These are phyloP conservation scores for Clarias pachynema DNA, from an alignment of 2,797 vertebrate species.

Conservation along the genomic window DNA sequence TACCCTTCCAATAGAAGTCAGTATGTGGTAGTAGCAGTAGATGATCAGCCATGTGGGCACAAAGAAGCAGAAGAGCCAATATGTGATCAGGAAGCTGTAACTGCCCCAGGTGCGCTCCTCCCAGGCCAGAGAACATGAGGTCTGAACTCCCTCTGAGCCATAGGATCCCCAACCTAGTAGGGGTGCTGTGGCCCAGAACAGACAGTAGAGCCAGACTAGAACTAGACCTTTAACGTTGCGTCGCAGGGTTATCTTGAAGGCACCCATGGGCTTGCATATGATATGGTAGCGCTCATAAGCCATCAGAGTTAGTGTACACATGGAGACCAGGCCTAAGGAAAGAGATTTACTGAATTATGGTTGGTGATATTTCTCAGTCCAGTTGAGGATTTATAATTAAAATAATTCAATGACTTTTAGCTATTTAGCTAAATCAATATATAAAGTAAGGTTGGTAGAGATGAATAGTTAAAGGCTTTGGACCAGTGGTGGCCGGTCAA, in stretches of 20 bases:
- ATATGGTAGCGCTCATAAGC: conserved; percentile 73
- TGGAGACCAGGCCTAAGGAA: conserved; percentile 71
- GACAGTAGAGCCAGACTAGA: conserved; percentile 72
- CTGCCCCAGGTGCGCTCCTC: conserved; percentile 70
- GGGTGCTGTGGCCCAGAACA: conserved; percentile 69
- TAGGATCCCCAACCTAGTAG: conserved; percentile 75
- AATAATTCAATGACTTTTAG: background rate
- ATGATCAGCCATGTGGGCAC: conserved; percentile 67
- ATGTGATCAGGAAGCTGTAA: conserved; percentile 75
- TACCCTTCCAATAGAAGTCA: conserved; percentile 69
- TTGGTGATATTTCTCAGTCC: background rate
- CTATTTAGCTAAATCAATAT: background rate
- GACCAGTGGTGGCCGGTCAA: no score
- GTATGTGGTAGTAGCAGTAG: conserved; percentile 72
- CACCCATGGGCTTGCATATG: conserved; percentile 69
- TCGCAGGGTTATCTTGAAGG: conserved; percentile 64
- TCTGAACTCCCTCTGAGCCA: conserved; percentile 71
- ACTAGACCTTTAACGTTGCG: conserved; percentile 66
- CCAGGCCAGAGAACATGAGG: conserved; percentile 74
- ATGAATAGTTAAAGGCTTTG: background rate
- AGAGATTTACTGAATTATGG: background rate
- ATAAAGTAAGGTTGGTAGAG: background rate
- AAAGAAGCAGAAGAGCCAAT: conserved; percentile 70
- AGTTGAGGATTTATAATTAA: background rate
- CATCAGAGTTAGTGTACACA: conserved; percentile 73